Conservation (phyloP, 2,888 invertebrate species). For the Sinotaia quadrata region DNA sequence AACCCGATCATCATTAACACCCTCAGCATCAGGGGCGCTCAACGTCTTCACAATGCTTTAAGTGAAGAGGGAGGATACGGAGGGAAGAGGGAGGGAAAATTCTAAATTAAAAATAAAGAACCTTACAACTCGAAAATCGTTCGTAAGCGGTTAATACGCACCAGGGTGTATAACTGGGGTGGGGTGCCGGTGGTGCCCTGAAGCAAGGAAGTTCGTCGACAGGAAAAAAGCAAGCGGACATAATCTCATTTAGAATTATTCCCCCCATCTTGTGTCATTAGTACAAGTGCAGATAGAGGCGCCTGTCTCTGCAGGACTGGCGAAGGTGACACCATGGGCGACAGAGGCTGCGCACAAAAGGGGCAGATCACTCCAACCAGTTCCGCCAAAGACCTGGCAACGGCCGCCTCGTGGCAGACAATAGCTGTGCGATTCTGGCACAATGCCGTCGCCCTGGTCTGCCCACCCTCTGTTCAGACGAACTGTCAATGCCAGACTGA, state of each 20-base stretch:
- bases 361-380: too few species aligned
- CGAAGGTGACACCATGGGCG: not conserved
- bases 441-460: not conserved
- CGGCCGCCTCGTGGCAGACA: too few species aligned
- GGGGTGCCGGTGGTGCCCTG: not conserved
- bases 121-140: not conserved
- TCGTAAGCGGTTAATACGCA: not conserved
- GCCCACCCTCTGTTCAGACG: not conserved
- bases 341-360: not conserved
- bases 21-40: not conserved
- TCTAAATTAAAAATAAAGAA: not conserved
- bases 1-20: constrained; percentile 26
- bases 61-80: not conserved
- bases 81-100: not conserved
- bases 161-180: not conserved
- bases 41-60: not conserved
- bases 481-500: constrained; percentile 22
- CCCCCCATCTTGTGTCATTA: constrained; percentile 30
- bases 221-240: constrained; percentile 9
- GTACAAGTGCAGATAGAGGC: constrained; percentile 12
- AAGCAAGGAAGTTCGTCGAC: not conserved
- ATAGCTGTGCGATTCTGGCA: not conserved
- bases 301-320: not conserved
- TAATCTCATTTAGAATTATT: constrained; percentile 26
- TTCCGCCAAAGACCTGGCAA: too few species aligned